Evolutionary conservation across 2,797 vertebrate genomes (phyloP).

Genomic region (Sebastes umbrosus): DNA sequence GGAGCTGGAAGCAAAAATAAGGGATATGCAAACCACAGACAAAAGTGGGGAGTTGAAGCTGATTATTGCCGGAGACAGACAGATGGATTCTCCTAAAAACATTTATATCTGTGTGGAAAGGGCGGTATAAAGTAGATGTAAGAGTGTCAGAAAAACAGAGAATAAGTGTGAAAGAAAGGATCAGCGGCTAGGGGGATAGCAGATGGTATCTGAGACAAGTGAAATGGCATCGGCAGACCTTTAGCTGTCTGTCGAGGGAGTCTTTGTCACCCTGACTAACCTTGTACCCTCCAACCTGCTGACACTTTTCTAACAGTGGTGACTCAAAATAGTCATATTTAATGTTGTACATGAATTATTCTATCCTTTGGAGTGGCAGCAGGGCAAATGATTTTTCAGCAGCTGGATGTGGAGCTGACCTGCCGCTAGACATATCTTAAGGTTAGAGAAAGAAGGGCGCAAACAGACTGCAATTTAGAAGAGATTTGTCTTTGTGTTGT

Average conservation of each 20-base stretch:
- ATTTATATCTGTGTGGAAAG: background rate
- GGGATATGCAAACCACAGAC: conserved; percentile 40
- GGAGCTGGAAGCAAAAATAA: conserved; percentile 34
- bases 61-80: background rate
- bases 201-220: conserved; percentile 20
- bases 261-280: conserved; percentile 17
- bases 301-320: background rate
- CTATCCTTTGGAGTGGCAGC: background rate
- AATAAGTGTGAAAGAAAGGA: conserved; percentile 11
- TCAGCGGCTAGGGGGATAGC: background rate
- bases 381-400: background rate
- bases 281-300: conserved; percentile 5
- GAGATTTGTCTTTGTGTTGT: background rate
- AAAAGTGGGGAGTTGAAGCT: background rate
- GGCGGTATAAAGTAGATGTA: background rate
- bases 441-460: background rate
- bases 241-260: conserved; percentile 9
- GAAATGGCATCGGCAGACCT: conserved; percentile 25
- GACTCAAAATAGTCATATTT: conserved; percentile 5
- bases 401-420: background rate
- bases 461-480: background rate
- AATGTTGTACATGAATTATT: background rate
- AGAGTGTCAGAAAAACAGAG: background rate
- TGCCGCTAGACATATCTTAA: background rate
- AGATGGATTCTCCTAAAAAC: conserved; percentile 15